Conservation (phyloP, 2,888 invertebrate species). For the Meandrusa payeni region DNA sequence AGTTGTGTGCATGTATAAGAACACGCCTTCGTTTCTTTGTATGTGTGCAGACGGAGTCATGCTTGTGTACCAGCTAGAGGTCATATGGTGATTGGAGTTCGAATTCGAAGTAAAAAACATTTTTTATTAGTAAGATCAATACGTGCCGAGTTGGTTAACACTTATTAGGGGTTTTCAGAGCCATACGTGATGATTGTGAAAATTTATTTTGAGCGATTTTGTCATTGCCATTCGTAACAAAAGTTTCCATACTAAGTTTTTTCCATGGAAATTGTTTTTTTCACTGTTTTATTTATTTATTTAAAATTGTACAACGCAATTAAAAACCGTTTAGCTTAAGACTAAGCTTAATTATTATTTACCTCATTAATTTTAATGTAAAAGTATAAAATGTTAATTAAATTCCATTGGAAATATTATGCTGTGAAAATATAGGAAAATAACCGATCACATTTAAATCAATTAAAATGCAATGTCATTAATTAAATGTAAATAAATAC, state of each 20-base stretch:
- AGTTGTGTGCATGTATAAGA: constrained; percentile 51
- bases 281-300: no score
- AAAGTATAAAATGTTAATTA: no score
- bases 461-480: no score
- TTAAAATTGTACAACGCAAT: no score
- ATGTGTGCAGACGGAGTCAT: constrained; percentile 44
- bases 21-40: constrained; percentile 58
- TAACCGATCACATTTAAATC: no score
- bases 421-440: no score
- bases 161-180: constrained; percentile 39
- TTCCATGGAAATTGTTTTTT: no score
- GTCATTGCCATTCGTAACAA: constrained; percentile 30
- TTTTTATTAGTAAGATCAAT: constrained; percentile 40
- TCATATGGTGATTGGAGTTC: constrained; percentile 59
- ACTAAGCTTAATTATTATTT: no score
- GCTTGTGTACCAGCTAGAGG: constrained; percentile 60
- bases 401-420: no score
- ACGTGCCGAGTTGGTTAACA: constrained; percentile 46
- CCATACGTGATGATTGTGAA: constrained; percentile 34
- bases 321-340: no score
- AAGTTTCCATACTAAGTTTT: constrained; percentile 15
- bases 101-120: constrained; percentile 40
- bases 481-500: no score
- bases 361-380: no score
- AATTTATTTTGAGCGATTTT: constrained; percentile 46